Evolutionary conservation across 2,888 invertebrate genomes (phyloP).

Genomic region (Aspidapion aeneum): DNA sequence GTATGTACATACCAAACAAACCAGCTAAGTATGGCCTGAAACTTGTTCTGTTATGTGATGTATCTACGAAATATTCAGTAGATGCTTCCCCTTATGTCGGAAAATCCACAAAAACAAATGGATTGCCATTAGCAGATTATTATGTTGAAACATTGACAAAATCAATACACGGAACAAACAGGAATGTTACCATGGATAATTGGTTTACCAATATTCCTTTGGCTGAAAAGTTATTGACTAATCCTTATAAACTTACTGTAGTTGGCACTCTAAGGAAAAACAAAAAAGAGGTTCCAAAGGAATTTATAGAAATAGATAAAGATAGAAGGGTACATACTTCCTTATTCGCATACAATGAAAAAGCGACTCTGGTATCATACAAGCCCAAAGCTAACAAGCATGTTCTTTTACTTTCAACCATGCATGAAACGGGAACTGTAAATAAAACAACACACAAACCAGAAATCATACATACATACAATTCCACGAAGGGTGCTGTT

Average conservation of each 20-base stretch:
- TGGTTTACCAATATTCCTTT: not conserved
- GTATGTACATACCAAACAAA: conserved; percentile 10
- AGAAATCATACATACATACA: no score
- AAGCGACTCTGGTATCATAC: conserved; percentile 1
- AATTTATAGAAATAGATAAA: not conserved
- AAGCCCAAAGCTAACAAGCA: not conserved
- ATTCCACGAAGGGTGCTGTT: no score
- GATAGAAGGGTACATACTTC: not conserved
- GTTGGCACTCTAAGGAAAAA: conserved; percentile 2
- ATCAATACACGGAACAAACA: conserved; percentile 1
- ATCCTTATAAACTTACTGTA: not conserved
- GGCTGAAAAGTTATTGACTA: not conserved
- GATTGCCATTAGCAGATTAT: not conserved
- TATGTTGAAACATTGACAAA: conserved; percentile 2
- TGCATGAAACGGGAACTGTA: no score
- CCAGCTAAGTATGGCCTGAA: conserved; percentile 9
- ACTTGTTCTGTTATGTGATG: conserved; percentile 8
- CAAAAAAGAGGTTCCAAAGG: conserved; percentile 2
- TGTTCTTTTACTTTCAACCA: not conserved
- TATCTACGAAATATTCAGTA: conserved; percentile 2
- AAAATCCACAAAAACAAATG: conserved; percentile 9
- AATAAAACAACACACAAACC: no score
- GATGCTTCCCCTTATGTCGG: conserved; percentile 7
- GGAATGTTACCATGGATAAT: conserved; percentile 1
- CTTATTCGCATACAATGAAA: not conserved